A percentile compares a stretch with the other conserved stretches of the same genome.
Evolutionary conservation across 92 coral and sea anemone species (phyloP).

Genomic region (Phenganax stokvisi): DNA sequence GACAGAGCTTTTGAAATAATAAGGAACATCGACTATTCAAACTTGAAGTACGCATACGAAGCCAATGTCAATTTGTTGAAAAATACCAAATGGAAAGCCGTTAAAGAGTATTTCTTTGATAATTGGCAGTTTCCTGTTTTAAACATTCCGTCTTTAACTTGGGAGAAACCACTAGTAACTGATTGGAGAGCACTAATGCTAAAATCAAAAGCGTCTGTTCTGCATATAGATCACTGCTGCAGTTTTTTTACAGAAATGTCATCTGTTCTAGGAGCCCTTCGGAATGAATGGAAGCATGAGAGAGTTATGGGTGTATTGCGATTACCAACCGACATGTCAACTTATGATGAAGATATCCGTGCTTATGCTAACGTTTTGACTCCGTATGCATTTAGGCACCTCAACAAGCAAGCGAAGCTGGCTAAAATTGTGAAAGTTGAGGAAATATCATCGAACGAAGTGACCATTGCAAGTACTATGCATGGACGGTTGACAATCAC

Average conservation of each 20-base stretch:
- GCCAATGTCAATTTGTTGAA: constrained; percentile 36
- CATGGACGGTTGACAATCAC: constrained; percentile 10
- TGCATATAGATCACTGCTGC: constrained; percentile 41
- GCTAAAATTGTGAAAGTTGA: constrained; percentile 7
- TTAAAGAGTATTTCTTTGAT: constrained; percentile 41
- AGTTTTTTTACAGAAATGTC: constrained; percentile 23
- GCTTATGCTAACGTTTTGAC: constrained; percentile 41
- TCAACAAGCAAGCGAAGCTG: constrained; percentile 29
- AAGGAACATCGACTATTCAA: constrained; percentile 30
- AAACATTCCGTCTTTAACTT: constrained; percentile 47
- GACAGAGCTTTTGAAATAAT: constrained; percentile 34
- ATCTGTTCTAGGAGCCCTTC: constrained; percentile 41
- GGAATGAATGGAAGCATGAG: constrained; percentile 52
- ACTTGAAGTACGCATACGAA: constrained; percentile 25
- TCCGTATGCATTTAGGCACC: constrained; percentile 47
- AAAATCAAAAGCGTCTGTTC: constrained; percentile 58
- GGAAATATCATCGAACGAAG: not conserved
- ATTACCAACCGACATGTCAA: not conserved
- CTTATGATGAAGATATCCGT: constrained; percentile 41
- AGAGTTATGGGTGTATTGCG: constrained; percentile 19
- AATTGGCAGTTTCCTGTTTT: constrained; percentile 54
- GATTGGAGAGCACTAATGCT: constrained; percentile 34
- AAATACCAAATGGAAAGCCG: constrained; percentile 41
- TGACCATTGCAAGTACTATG: constrained; percentile 33
- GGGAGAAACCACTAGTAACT: constrained; percentile 58